Evolutionary conservation across 2,888 invertebrate genomes (phyloP).

Genomic region (Macaria notata): DNA sequence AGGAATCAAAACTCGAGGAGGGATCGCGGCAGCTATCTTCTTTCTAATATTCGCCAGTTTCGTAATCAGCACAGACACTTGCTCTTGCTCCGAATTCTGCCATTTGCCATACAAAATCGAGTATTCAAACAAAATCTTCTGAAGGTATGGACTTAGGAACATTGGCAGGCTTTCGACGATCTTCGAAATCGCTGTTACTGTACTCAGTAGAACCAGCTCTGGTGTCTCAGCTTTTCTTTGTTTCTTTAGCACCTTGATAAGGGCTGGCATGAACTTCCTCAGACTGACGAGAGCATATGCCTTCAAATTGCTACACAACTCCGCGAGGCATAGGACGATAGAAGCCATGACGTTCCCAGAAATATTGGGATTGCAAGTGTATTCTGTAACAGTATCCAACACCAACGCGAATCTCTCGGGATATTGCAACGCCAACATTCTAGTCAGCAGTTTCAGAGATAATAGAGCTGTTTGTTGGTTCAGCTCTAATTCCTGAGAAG

Average conservation of each 20-base stretch:
- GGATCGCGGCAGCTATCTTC: conserved; percentile 86
- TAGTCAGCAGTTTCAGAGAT: conserved; percentile 91
- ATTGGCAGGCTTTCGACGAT: conserved; percentile 90
- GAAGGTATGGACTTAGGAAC: conserved; percentile 93
- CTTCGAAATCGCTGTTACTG: conserved; percentile 90
- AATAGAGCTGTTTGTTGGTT: conserved; percentile 92
- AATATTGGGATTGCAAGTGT: conserved; percentile 76
- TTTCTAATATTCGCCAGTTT: conserved; percentile 84
- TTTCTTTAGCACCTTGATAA: conserved; percentile 84
- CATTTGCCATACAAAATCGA: conserved; percentile 82
- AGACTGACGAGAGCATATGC: conserved; percentile 88
- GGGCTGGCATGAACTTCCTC: conserved; percentile 90
- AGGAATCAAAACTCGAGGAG: conserved; percentile 89
- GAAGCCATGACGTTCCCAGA: conserved; percentile 87
- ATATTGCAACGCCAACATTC: conserved; percentile 85
- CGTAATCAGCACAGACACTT: conserved; percentile 77
- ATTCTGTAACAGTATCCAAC: conserved; percentile 85
- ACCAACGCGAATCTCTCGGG: conserved; percentile 87
- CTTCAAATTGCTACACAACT: conserved; percentile 88
- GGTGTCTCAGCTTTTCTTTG: conserved; percentile 83
- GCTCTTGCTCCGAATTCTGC: conserved; percentile 70
- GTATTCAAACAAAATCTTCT: conserved; percentile 85
- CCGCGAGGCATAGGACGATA: conserved; percentile 89
- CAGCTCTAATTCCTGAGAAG: conserved; percentile 83
- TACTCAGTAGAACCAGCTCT: conserved; percentile 85